A percentile compares a stretch with the other conserved stretches of the same genome.
These are phyloP conservation scores for Schizaphis graminum DNA, from an alignment of 2,888 invertebrate species.

Conservation along the genomic window DNA sequence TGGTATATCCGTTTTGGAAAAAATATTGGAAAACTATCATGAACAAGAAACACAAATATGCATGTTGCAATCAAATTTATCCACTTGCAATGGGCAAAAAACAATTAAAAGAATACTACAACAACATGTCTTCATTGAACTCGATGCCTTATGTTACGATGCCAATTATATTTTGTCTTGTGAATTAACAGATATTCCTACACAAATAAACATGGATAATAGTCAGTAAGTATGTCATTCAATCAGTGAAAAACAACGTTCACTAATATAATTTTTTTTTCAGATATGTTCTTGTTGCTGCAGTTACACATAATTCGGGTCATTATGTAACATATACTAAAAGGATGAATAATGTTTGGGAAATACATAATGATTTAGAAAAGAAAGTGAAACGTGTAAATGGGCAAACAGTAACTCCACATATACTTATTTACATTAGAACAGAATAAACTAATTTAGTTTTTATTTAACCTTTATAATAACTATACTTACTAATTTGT, in stretches of 20 bases:
- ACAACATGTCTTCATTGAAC: neutral
- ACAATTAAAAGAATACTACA: constrained; percentile 6
- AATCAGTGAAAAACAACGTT: neutral
- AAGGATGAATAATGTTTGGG: too few species aligned
- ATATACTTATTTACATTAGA: neutral
- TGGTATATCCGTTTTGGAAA: neutral
- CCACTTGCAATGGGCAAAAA: neutral
- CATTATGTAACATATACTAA: too few species aligned
- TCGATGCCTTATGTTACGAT: neutral
- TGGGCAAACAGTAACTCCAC: neutral
- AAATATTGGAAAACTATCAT: neutral
- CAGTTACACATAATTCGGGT: neutral
- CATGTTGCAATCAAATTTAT: neutral
- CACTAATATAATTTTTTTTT: neutral
- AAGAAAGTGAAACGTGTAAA: too few species aligned
- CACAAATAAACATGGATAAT: neutral
- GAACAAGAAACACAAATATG: neutral
- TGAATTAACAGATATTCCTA: constrained; percentile 2
- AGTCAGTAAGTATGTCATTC: neutral
- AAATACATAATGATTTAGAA: too few species aligned
- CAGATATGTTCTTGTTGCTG: constrained; percentile 7
- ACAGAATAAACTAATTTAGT: neutral
- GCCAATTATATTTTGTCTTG: neutral
- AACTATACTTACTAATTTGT: too few species aligned
- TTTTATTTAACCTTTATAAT: neutral